Evolutionary conservation across 2,113 vertebrate species (phyloP), one percentile per base, ranked within the genome.

Genomic region (Amblyopsis rosae): DNA sequence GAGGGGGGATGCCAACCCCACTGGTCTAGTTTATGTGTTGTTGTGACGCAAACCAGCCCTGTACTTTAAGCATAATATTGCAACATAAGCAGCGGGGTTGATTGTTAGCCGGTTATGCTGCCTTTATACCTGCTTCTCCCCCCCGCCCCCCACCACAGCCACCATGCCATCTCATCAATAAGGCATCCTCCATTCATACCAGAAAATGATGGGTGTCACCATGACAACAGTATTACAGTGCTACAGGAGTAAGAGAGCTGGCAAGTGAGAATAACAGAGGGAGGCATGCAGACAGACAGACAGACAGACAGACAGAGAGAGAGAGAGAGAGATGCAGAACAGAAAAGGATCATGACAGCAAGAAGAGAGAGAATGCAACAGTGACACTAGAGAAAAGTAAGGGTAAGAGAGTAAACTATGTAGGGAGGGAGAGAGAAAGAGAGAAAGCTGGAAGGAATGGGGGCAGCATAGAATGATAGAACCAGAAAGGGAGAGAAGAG

Each of bases 191-290:
- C 87, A 89, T 90, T 90, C 87, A 90, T 83, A 83, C 83, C 83
- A 85, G 82, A 82, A 84, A 87, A 87, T 89, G 86, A 89, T 87
- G 86, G 80, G 81, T 61, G 77, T 92, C 85, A 77, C 90, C 89
- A 92, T 90, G 89, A 89, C 87, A 88, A 92, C 88, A 85, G 87
- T 82, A 88, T 90, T 86, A 88, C 80, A 77, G 85, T 73, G 77
- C 77, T 85, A 69, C 86, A 83, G 78, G 75, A 88, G 85, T 57
- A 78, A 78, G 82, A 69, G 66, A 79, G 70, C 12, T 32, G 35
- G 74, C 67, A 79, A 62, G 72, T 61, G 65, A 74, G 77, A 66
- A 54, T 32, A 9, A 48, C 54, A 17, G 65, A 6, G 66, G 10
- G 56, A 55, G 66, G 11, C 55, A 51, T 33, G 19, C 16, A 72